These are phyloP conservation scores for Drosophila willistoni DNA, from an alignment of 1,140 invertebrate species.

Conservation along the genomic window DNA sequence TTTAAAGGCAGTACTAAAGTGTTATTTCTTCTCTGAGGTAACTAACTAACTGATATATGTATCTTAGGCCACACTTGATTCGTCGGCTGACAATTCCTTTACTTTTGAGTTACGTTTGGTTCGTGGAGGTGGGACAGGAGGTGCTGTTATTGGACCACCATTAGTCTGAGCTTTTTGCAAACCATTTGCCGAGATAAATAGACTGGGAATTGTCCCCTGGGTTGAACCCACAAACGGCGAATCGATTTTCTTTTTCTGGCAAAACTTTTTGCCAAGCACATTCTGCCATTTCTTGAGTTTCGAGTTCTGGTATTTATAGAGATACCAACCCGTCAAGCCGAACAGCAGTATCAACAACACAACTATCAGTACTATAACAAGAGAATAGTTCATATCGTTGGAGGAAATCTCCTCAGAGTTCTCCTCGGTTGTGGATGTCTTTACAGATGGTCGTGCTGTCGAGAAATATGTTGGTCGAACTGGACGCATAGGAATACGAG, in stretches of 20 bases:
- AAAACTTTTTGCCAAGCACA: constrained; percentile 11
- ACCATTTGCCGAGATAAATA: not conserved
- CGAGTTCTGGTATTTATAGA: constrained; percentile 83
- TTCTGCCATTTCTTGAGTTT: constrained; percentile 29
- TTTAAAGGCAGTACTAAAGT: not conserved
- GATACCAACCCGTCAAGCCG: constrained; percentile 84
- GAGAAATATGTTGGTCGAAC: constrained; percentile 50
- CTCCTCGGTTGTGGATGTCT: constrained; percentile 11
- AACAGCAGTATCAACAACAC: constrained; percentile 83
- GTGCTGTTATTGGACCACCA: not conserved
- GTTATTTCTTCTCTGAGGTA: not conserved
- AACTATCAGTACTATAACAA: constrained; percentile 83
- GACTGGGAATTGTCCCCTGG: not conserved
- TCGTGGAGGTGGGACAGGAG: constrained; percentile 39
- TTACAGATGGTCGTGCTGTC: constrained; percentile 22
- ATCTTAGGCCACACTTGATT: constrained; percentile 18
- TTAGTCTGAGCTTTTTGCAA: not conserved
- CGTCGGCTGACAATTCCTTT: constrained; percentile 16
- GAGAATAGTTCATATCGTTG: constrained; percentile 74
- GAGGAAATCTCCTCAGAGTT: constrained; percentile 17
- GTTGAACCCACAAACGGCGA: not conserved
- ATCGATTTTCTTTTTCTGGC: constrained; percentile 5
- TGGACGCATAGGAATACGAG: constrained; percentile 53
- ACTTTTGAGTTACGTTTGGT: constrained; percentile 19
- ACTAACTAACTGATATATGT: constrained; percentile 1